Evolutionary conservation across 2,888 invertebrate species (phyloP), one percentile per base, ranked within the genome.

Genomic region (Allophyes oxyacanthae): DNA sequence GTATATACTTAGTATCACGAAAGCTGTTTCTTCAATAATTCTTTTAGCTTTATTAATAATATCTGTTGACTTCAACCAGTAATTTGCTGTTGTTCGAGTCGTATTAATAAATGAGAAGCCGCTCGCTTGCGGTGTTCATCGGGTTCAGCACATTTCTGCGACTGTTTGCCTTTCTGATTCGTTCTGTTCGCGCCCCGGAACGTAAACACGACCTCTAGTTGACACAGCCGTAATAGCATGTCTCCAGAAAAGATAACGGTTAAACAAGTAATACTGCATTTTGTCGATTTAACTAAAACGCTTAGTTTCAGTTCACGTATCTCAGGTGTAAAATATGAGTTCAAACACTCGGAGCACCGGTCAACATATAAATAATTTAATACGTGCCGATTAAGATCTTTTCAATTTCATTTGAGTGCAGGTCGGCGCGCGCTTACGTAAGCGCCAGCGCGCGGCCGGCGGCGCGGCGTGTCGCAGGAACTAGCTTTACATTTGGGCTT

Each of bases 251-350:
- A 43, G 32, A 20, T 14, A 28, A 9, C 13, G 6, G n/a, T 11
- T 11, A 26, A 30, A 28, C 28, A 28, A 45, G 20, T 34, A 30
- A 36, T 9, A 36, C 45, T 28, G 20, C 20, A 40, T 15, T 32
- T 41, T 26, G 49, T 33, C n/a, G 49, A 49, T 56, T 43, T 37
- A 49, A 38, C 49, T 26, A 43, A 7, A 38, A 25, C 11, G 25
- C 13, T 10, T 28, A 14, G 26, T 38, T 33, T 33, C 25, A 9
- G 13, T 15, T 37, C 9, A 37, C 6, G 6, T 15, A 37, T 37
- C 15, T 38, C 10, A 20, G 38, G 20, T 38, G 38, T 20, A 9
- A 38, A 25, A 15, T 20, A 1, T 14, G 9, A 34, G 11, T n/a
- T 26, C 15, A 26, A 9, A 2, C n/a, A 34, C 8, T 9, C 14